phyloP scores from a whole-genome alignment of 2,797 vertebrate genomes.

The Diplodus puntazzo region DNA sequence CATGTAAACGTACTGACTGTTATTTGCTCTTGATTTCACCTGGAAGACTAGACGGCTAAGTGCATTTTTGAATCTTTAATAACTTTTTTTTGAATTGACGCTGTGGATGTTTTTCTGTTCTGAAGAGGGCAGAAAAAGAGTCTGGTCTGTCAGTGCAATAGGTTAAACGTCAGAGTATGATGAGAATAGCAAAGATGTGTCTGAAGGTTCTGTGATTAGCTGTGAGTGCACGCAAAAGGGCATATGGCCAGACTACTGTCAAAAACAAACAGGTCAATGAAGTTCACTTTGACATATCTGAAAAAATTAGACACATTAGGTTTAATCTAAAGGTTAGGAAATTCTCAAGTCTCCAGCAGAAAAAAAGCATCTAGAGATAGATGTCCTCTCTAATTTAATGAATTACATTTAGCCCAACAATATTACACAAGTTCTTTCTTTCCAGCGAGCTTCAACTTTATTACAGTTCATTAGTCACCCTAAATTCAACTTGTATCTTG shows the following conservation, averaged over 20 bases:
- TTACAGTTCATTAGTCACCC: constrained; percentile 51
- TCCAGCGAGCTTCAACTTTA: constrained; percentile 43
- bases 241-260: constrained; percentile 54
- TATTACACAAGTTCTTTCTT: constrained; percentile 8
- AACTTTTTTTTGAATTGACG: neutral
- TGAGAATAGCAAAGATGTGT: constrained; percentile 22
- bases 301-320: constrained; percentile 33
- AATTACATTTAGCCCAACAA: constrained; percentile 30
- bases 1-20: too few species aligned
- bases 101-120: neutral
- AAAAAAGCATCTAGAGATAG: constrained; percentile 17
- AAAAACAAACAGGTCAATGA: constrained; percentile 55
- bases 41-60: neutral
- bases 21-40: constrained; percentile 13
- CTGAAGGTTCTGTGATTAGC: constrained; percentile 37
- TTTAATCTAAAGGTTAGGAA: constrained; percentile 61
- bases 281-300: constrained; percentile 37
- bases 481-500: constrained; percentile 26
- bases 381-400: constrained; percentile 26
- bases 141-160: constrained; percentile 24
- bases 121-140: constrained; percentile 23
- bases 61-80: constrained; percentile 28
- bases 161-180: constrained; percentile 58
- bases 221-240: constrained; percentile 59
- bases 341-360: constrained; percentile 10